Conservation (phyloP, 1,140 invertebrate species). For the Drosophila gunungcola region DNA sequence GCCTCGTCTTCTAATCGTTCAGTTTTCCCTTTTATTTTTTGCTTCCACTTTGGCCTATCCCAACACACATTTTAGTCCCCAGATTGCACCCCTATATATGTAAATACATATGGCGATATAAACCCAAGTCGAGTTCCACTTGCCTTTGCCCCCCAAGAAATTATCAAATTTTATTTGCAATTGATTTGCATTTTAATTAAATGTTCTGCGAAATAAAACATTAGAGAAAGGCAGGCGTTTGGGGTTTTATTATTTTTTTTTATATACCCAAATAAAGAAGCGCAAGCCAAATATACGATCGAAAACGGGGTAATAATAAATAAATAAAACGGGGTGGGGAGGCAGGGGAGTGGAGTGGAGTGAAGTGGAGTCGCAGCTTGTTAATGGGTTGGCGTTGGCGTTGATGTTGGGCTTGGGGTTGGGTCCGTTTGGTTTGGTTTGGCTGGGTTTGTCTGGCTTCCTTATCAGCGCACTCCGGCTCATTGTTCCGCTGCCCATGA, state of each 20-base stretch:
- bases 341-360: background rate
- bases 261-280: conserved; percentile 13
- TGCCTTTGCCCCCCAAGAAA: background rate
- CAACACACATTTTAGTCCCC: conserved; percentile 4
- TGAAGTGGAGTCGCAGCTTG: conserved; percentile 1
- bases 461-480: conserved; percentile 35
- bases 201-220: conserved; percentile 5
- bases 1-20: background rate
- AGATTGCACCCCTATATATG: background rate
- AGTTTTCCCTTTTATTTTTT: background rate
- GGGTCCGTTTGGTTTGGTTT: conserved; percentile 8
- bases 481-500: conserved; percentile 34
- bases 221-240: background rate
- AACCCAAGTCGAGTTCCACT: background rate
- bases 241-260: background rate
- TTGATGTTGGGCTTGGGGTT: background rate
- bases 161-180: conserved; percentile 14
- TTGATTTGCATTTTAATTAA: conserved; percentile 18
- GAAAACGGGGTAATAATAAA: background rate
- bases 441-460: conserved; percentile 29
- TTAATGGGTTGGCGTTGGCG: conserved; percentile 12
- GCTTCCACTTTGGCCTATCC: conserved; percentile 7
- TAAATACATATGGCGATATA: conserved; percentile 2
- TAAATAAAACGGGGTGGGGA: background rate
- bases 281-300: conserved; percentile 1